These are phyloP conservation scores for Drosophila sturtevanti DNA, from an alignment of 1,140 invertebrate genomes.

Conservation along the genomic window DNA sequence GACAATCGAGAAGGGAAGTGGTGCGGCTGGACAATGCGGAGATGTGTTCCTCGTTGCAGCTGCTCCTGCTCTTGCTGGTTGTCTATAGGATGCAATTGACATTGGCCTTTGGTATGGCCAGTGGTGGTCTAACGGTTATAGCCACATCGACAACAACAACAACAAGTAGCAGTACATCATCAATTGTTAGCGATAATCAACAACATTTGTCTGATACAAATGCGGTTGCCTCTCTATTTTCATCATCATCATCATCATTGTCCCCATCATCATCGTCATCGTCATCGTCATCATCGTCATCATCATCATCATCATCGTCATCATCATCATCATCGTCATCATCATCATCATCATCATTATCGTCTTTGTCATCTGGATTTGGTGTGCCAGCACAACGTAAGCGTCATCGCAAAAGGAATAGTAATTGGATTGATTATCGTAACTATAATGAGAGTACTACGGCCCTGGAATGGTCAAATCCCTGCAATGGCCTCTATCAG, in stretches of 20 bases:
- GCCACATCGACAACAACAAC: constrained; percentile 36
- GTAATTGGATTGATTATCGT: constrained; percentile 71
- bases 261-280: constrained; percentile 11
- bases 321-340: background rate
- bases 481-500: constrained; percentile 66
- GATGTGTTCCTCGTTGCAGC: constrained; percentile 50
- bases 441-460: constrained; percentile 73
- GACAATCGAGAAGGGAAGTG: background rate
- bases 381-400: constrained; percentile 43
- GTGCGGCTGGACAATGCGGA: constrained; percentile 48
- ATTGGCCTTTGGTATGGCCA: constrained; percentile 41
- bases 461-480: constrained; percentile 73
- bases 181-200: constrained; percentile 7
- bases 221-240: constrained; percentile 1
- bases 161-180: constrained; percentile 9
- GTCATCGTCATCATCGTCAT: background rate
- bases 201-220: too few species aligned
- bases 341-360: background rate
- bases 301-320: background rate
- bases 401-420: constrained; percentile 75
- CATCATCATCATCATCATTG: constrained; percentile 4
- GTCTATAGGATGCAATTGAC: constrained; percentile 32
- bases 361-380: background rate
- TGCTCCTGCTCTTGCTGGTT: constrained; percentile 56
- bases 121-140: constrained; percentile 54